Conservation (phyloP, 1,140 invertebrate species). For the Nilaparvata lugens region DNA sequence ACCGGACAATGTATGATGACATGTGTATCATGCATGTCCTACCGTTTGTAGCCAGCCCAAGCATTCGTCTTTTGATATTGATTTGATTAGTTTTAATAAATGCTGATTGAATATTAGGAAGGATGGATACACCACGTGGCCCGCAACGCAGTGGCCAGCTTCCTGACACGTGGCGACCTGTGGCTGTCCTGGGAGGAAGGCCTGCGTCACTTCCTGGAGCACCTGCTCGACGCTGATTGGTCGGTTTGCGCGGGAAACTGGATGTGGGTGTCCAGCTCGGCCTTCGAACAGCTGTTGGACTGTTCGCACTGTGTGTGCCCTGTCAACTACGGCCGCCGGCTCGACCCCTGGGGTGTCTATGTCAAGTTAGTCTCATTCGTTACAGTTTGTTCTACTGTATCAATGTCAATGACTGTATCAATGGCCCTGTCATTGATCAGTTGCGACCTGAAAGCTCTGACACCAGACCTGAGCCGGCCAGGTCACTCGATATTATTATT, state of each 20-base stretch:
- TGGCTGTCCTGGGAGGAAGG: constrained; percentile 66
- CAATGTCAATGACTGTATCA: too few relatives aligned
- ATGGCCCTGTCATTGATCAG: too few relatives aligned
- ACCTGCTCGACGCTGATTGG: constrained; percentile 62
- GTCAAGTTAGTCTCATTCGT: constrained; percentile 49
- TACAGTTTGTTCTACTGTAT: too few relatives aligned
- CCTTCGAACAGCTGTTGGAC: constrained; percentile 56
- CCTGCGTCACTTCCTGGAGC: constrained; percentile 50
- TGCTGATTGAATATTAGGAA: constrained; percentile 35
- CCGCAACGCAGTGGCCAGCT: constrained; percentile 60
- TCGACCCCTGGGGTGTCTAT: constrained; percentile 60
- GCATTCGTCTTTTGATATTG: too few relatives aligned
- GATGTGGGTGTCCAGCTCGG: constrained; percentile 71
- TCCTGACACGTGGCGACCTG: constrained; percentile 59
- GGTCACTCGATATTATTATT: too few relatives aligned
- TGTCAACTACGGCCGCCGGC: constrained; percentile 53
- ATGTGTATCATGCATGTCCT: too few relatives aligned
- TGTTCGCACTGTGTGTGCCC: constrained; percentile 55
- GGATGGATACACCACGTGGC: constrained; percentile 65
- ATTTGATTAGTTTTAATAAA: too few relatives aligned
- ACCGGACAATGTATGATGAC: too few relatives aligned
- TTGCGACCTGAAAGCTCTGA: too few relatives aligned
- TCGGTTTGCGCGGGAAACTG: constrained; percentile 68
- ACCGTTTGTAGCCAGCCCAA: too few relatives aligned
- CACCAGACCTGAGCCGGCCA: too few relatives aligned